These are phyloP conservation scores for Hyperoodon ampullatus DNA, from an alignment of 2,113 vertebrate species.

Conservation along the genomic window DNA sequence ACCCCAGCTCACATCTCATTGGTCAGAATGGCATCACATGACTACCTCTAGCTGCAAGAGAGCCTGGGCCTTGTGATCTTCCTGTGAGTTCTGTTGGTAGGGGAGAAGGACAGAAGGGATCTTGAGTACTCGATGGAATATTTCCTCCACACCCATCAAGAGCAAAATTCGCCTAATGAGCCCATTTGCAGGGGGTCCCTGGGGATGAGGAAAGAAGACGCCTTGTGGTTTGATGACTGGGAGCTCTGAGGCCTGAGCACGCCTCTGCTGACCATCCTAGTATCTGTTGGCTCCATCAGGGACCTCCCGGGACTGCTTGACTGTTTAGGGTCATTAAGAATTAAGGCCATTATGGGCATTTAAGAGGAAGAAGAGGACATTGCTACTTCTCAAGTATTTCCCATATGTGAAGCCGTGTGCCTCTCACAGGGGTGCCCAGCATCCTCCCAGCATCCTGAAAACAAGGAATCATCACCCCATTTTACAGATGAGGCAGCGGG, in stretches of 20 bases:
- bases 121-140: background rate
- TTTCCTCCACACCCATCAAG: background rate
- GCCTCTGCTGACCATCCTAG: background rate
- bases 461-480: background rate
- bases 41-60: conserved; percentile 46
- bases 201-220: background rate
- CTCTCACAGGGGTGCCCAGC: background rate
- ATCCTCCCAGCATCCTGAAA: background rate
- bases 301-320: background rate
- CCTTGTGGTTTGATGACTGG: background rate
- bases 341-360: background rate
- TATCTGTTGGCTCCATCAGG: rapidly evolving
- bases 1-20: background rate
- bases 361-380: background rate
- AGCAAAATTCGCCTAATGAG: background rate
- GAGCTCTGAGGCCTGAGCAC: background rate
- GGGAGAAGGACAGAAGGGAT: background rate
- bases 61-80: background rate
- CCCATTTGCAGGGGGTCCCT: background rate
- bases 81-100: background rate
- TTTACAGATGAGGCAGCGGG: background rate
- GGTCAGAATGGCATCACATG: background rate
- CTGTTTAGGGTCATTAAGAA: background rate
- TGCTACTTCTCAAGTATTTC: background rate
- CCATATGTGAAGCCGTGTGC: background rate